Base-by-base conservation (phyloP, 1,140 invertebrate genomes). In the Carposina sasakii region DNA sequence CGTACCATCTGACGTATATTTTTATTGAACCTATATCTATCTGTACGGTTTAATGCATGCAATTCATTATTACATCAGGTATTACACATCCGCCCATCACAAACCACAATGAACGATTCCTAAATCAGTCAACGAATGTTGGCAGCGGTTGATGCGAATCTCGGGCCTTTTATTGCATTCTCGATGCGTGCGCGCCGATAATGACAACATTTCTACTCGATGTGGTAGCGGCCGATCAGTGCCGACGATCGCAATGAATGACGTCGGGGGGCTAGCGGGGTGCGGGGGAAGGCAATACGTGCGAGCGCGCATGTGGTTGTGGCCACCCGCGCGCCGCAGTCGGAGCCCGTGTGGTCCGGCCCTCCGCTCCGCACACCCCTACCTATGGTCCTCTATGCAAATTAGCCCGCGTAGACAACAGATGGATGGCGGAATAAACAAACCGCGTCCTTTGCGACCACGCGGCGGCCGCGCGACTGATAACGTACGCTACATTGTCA, bases 341-440 rank as follows among this genome's bases (percentile, higher is more conserved):
- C 63, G 57, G 55, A 54, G 73, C 63, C 76, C 71, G 78, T 77
- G 76, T 79, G 78, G 76, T 78, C 78, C 67, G 63, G 31, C 62
- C 60, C 48, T 41, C 64, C 51, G 52, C 40, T 53, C 26, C 57
- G 5, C 41, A 16, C 49, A 42, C 17, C 44, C 13, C 20, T 43
- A n/a, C 28, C 31, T 12, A 54, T 30, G 56, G 64, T 70, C 70
- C 75, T 81, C 75, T 78, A 83, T 83, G 78, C 78, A 82, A 83
- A 83, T 83, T 83, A 83, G 76, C 71, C 73, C 63, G 73, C 71
- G 74, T 76, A 79, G 74, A 82, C 76, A 83, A 81, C 76, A 83
- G 76, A 83, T 81, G 76, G 79, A 83, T 81, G 71, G 76, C 69
- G 75, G 72, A 78, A 83, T 81, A 77, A 82, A 82, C 78, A 82